Evolutionary conservation across 1,140 invertebrate species (phyloP).

Genomic region (Batillaria attramentaria): DNA sequence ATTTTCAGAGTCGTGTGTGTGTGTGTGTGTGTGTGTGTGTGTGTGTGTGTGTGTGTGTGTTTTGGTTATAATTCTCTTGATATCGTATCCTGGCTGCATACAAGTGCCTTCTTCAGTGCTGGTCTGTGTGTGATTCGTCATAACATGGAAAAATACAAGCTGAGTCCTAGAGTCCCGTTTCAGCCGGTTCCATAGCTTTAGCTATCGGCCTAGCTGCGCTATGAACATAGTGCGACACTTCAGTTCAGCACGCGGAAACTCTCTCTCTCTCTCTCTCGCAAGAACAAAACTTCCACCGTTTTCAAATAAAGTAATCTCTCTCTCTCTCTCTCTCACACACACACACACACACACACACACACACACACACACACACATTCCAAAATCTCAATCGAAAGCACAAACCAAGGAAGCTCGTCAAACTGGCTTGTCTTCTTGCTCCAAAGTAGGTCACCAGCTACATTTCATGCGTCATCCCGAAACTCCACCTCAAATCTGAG

Average conservation of each 20-base stretch:
- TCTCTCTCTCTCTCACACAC: slow-evolving; percentile 1
- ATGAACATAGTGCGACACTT: no score
- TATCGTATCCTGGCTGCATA: no score
- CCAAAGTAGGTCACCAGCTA: no score
- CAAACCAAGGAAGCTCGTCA: no score
- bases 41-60: slow-evolving; percentile 7
- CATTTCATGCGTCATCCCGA: no score
- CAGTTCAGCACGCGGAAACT: not conserved
- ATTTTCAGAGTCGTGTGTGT: not conserved
- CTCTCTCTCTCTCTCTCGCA: not conserved
- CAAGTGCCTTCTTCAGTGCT: not conserved
- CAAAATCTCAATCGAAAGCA: not conserved
- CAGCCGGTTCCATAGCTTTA: not conserved
- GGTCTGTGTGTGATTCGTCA: not conserved
- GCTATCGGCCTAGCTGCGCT: not conserved
- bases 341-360: slow-evolving; percentile 6
- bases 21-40: slow-evolving; percentile 4
- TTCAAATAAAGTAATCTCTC: no score
- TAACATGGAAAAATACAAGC: not conserved
- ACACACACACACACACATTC: not conserved
- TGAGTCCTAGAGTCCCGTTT: not conserved
- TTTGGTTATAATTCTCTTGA: not conserved
- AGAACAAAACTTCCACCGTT: no score
- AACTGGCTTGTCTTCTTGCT: no score
- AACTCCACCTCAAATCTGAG: no score